Percentiles rank a stretch among this genome's conserved stretches.
Conservation (phyloP, 2,888 invertebrate genomes). For the Lysandra bellargus region DNA sequence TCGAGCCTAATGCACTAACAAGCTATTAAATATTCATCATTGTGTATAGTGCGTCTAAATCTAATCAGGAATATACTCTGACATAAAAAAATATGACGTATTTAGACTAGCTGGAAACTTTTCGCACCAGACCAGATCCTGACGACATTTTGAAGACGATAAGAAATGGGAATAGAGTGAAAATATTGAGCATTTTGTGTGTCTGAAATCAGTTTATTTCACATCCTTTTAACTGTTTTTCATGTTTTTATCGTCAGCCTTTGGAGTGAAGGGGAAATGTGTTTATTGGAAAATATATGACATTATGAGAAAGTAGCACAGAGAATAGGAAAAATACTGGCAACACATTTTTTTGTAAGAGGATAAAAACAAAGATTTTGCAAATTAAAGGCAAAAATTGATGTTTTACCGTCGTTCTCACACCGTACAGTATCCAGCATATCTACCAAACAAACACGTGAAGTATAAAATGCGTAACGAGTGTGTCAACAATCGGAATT, state of each 20-base stretch:
- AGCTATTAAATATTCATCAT: neutral
- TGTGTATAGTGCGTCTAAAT: slow-evolving; percentile 83
- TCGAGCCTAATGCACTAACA: neutral
- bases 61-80: slow-evolving; percentile 80
- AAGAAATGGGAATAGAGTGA: too few species aligned
- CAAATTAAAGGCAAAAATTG: neutral
- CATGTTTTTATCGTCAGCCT: too few species aligned
- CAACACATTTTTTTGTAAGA: too few species aligned
- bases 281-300: too few species aligned
- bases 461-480: neutral
- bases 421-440: neutral
- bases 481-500: neutral
- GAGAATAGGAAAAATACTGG: too few species aligned
- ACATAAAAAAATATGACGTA: slow-evolving; percentile 62
- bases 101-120: slow-evolving; percentile 81
- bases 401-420: neutral
- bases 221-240: too few species aligned
- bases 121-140: neutral
- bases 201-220: too few species aligned
- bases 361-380: too few species aligned
- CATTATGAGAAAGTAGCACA: too few species aligned
- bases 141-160: neutral
- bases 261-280: too few species aligned
- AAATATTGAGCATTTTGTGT: too few species aligned
- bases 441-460: neutral